A percentile compares a stretch with the other conserved stretches of the same genome.
Evolutionary conservation across 2,113 vertebrate species (phyloP).

Genomic region (Haemorhous mexicanus): DNA sequence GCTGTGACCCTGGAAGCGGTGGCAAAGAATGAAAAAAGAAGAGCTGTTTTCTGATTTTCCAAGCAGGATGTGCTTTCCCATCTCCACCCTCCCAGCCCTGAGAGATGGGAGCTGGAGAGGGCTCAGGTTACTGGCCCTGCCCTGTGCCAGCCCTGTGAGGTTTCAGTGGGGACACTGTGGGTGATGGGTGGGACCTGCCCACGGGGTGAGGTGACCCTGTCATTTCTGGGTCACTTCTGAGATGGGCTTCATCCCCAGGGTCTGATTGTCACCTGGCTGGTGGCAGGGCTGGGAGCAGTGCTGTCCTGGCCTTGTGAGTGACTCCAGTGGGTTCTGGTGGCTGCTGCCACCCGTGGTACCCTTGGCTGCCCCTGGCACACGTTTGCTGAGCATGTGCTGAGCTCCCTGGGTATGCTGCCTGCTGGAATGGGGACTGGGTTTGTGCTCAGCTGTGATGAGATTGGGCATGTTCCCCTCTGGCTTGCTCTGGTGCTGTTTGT

Average conservation of each 20-base stretch:
- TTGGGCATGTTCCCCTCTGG: background rate
- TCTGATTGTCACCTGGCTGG: background rate
- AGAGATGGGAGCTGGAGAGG: background rate
- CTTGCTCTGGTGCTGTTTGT: background rate
- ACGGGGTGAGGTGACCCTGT: accelerated
- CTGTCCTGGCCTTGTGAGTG: background rate
- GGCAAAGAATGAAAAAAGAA: background rate
- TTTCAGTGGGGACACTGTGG: background rate
- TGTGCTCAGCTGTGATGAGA: background rate
- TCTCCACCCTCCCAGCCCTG: background rate
- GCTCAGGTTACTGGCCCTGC: background rate
- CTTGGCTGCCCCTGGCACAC: accelerated
- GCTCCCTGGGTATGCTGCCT: background rate
- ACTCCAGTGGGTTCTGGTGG: background rate
- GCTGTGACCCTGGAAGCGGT: background rate
- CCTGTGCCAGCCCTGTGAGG: background rate
- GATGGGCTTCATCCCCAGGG: background rate
- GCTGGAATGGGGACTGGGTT: background rate
- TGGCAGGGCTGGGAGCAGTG: background rate
- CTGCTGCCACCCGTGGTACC: background rate
- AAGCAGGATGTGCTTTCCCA: background rate
- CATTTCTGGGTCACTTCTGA: background rate
- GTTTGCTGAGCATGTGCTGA: background rate
- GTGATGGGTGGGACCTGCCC: background rate
- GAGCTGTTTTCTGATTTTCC: background rate